phyloP scores from a whole-genome alignment of 2,113 vertebrate genomes.

The Cheirogaleus medius region DNA sequence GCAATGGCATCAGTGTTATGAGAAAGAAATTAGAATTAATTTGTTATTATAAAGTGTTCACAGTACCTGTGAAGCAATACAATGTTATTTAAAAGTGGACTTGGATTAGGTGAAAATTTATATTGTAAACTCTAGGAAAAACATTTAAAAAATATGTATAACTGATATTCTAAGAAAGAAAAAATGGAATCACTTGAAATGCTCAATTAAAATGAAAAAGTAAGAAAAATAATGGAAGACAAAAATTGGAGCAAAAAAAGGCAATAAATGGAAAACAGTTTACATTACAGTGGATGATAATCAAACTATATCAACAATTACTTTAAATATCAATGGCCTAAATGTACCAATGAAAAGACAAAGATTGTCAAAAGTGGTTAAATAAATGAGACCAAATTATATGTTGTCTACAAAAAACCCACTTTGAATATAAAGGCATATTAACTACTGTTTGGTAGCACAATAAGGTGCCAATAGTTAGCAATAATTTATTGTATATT shows the following conservation, averaged over 20 bases:
- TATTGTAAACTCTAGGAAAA: background rate
- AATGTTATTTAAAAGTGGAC: too few relatives aligned
- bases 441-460: too few relatives aligned
- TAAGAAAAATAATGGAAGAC: background rate
- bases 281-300: background rate
- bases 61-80: background rate
- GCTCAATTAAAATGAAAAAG: background rate
- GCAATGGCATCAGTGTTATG: background rate
- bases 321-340: background rate
- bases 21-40: background rate
- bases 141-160: background rate
- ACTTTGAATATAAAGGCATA: background rate
- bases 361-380: background rate
- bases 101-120: background rate
- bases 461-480: too few relatives aligned
- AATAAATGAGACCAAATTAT: background rate
- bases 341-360: background rate
- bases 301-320: background rate
- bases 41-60: background rate
- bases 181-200: background rate
- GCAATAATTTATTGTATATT: too few relatives aligned
- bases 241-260: background rate
- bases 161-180: background rate
- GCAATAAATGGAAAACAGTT: background rate
- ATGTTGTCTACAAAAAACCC: background rate